Evolutionary conservation across 2,113 vertebrate genomes (phyloP).

Genomic region (Xiphophorus maculatus): DNA sequence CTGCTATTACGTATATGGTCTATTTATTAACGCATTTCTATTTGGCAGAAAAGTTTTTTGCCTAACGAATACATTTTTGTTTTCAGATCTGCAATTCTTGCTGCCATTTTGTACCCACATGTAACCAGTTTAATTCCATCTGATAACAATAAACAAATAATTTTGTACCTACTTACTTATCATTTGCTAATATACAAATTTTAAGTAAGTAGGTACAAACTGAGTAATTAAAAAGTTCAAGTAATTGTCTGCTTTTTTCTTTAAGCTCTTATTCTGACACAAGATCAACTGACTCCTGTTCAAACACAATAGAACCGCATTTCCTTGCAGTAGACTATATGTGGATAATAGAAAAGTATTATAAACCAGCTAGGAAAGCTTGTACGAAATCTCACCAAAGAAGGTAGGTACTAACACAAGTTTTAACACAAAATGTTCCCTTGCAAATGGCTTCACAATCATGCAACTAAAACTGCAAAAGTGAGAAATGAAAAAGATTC

Average conservation of each 20-base stretch:
- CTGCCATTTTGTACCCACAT: neutral
- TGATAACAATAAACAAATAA: neutral
- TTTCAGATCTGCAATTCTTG: neutral
- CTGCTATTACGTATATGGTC: constrained; percentile 29
- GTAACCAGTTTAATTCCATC: neutral
- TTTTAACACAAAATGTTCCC: too few relatives aligned
- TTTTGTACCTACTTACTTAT: neutral
- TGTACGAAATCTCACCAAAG: too few relatives aligned
- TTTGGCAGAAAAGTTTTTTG: neutral
- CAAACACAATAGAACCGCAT: neutral
- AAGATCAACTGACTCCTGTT: neutral
- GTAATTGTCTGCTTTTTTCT: neutral
- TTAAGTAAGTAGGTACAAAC: too few relatives aligned
- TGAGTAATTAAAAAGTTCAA: neutral
- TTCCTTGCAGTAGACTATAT: too few relatives aligned
- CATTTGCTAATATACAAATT: neutral
- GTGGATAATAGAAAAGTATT: too few relatives aligned
- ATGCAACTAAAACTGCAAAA: too few relatives aligned
- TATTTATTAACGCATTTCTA: neutral
- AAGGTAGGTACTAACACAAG: too few relatives aligned
- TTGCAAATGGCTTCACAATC: too few relatives aligned
- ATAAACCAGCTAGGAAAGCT: too few relatives aligned
- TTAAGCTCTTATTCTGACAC: neutral
- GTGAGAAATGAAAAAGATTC: too few relatives aligned
- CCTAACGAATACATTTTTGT: neutral